phyloP scores from a whole-genome alignment of 2,113 vertebrate genomes.

The Apaloderma vittatum region DNA sequence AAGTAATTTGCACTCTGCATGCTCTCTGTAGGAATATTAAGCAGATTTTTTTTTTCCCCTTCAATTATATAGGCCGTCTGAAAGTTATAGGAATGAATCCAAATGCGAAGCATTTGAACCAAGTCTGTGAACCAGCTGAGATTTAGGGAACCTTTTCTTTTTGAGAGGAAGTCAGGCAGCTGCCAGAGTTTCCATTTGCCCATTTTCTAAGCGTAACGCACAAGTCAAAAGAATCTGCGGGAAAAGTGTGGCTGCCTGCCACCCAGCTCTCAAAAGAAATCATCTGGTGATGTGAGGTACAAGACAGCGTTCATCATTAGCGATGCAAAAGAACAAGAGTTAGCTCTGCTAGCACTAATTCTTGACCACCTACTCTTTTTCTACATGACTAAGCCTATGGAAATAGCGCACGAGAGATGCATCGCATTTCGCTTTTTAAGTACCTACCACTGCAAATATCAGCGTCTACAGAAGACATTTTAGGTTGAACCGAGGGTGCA shows the following conservation, averaged over 20 bases:
- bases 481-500: neutral
- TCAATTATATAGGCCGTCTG: conserved; percentile 39
- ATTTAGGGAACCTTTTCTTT: conserved; percentile 65
- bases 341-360: conserved; percentile 52
- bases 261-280: conserved; percentile 66
- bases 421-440: neutral
- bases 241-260: conserved; percentile 64
- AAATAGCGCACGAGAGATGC: conserved; percentile 3
- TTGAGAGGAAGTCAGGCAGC: conserved; percentile 69
- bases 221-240: conserved; percentile 68
- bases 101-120: conserved; percentile 58
- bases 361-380: conserved; percentile 63
- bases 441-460: neutral
- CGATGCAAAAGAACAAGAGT: conserved; percentile 59
- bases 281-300: conserved; percentile 63
- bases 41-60: conserved; percentile 1
- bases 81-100: conserved; percentile 67
- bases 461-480: neutral
- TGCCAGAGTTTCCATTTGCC: conserved; percentile 72
- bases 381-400: conserved; percentile 65
- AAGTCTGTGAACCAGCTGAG: conserved; percentile 65
- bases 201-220: conserved; percentile 61
- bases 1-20: neutral
- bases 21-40: conserved; percentile 48
- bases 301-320: conserved; percentile 60